Percentiles rank a stretch among this genome's conserved stretches.
These are phyloP conservation scores for Acanthurus tractus DNA, from an alignment of 2,797 vertebrate species.

Conservation along the genomic window DNA sequence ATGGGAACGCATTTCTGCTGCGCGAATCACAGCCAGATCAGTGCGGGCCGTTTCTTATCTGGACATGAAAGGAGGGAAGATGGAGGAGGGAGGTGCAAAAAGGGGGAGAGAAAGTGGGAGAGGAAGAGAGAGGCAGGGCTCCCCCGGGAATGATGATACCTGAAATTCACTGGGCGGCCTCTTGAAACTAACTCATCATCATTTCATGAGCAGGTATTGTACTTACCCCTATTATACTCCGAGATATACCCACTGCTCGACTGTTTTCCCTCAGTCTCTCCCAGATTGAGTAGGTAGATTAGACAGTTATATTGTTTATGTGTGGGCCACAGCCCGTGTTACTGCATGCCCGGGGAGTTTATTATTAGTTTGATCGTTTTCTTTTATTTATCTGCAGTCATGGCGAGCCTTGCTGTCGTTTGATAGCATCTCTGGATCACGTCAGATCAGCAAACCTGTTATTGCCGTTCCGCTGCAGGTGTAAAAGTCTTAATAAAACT, in stretches of 20 bases:
- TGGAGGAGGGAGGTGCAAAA: conserved; percentile 64
- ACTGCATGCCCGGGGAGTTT: conserved; percentile 48
- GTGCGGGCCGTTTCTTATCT: conserved; percentile 81
- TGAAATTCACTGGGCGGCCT: conserved; percentile 62
- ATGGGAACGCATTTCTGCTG: conserved; percentile 81
- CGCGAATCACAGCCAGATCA: conserved; percentile 80
- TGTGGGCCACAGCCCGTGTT: conserved; percentile 29
- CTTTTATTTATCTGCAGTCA: conserved; percentile 50
- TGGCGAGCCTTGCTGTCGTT: conserved; percentile 20
- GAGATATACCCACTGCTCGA: conserved; percentile 31
- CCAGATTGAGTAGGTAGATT: conserved; percentile 59
- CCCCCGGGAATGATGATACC: conserved; percentile 67
- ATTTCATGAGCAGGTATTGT: conserved; percentile 68
- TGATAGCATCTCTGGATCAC: conserved; percentile 63
- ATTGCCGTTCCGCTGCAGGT: conserved; percentile 61
- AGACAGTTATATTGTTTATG: conserved; percentile 57
- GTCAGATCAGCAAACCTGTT: conserved; percentile 65
- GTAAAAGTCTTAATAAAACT: conserved; percentile 65
- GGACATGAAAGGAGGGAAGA: conserved; percentile 77
- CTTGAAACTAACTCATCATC: conserved; percentile 69
- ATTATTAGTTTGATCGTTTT: conserved; percentile 64
- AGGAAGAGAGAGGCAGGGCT: conserved; percentile 29
- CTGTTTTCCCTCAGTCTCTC: conserved; percentile 22
- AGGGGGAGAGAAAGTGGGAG: not conserved
- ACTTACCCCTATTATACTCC: conserved; percentile 31